These are phyloP conservation scores for Leptura quadrifasciata DNA, from an alignment of 2,888 invertebrate genomes.

Conservation along the genomic window DNA sequence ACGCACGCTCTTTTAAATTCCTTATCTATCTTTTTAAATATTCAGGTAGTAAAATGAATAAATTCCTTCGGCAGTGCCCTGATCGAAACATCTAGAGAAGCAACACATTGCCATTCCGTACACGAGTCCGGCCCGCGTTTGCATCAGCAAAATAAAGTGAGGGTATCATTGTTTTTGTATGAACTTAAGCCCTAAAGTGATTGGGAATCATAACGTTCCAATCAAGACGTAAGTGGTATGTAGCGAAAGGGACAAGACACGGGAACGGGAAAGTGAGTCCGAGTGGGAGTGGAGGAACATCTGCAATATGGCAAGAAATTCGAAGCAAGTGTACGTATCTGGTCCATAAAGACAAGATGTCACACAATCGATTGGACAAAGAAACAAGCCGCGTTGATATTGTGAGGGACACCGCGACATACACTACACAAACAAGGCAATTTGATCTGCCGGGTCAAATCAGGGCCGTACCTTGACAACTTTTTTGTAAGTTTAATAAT, in stretches of 20 bases:
- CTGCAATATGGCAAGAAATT: constrained; percentile 67
- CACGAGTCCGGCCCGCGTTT: neutral
- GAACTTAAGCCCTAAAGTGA: constrained; percentile 39
- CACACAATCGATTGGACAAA: constrained; percentile 73
- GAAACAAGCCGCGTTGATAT: constrained; percentile 70
- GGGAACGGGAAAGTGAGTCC: constrained; percentile 57
- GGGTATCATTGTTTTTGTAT: constrained; percentile 20
- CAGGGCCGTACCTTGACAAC: constrained; percentile 52
- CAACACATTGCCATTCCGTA: neutral
- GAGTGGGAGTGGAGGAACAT: constrained; percentile 57
- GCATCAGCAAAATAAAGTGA: constrained; percentile 20
- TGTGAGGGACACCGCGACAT: constrained; percentile 68
- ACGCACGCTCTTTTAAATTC: no score
- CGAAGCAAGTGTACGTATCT: constrained; percentile 66
- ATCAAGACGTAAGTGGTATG: constrained; percentile 59
- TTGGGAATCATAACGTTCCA: constrained; percentile 60
- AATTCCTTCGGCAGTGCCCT: neutral
- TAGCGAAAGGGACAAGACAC: constrained; percentile 47
- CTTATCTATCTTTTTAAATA: no score
- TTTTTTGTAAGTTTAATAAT: constrained; percentile 23
- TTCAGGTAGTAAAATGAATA: neutral
- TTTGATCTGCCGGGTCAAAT: constrained; percentile 66
- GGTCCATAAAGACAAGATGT: constrained; percentile 73
- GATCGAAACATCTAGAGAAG: neutral
- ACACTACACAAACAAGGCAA: constrained; percentile 71